These are phyloP conservation scores for Albula goreensis DNA, from an alignment of 2,113 vertebrate genomes.

Conservation along the genomic window DNA sequence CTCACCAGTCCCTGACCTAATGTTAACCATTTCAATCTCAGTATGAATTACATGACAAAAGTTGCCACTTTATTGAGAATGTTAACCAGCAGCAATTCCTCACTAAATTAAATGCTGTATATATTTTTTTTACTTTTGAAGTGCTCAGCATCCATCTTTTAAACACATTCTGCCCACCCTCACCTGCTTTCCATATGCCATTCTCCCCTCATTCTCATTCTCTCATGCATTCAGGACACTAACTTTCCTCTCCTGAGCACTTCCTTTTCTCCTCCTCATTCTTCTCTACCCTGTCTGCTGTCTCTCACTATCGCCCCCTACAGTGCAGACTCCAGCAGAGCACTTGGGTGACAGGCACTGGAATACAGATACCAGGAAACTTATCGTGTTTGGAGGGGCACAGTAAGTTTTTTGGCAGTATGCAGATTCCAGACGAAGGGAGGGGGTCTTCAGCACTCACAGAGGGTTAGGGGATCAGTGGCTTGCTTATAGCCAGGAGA, in stretches of 20 bases:
- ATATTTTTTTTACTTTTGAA: no score
- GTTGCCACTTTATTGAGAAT: no score
- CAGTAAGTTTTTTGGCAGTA: constrained; percentile 31
- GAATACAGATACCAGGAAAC: constrained; percentile 75
- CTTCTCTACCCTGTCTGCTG: background rate
- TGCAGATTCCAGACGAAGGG: constrained; percentile 43
- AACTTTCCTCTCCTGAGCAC: background rate
- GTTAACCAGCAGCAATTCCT: no score
- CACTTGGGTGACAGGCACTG: constrained; percentile 62
- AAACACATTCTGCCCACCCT: no score
- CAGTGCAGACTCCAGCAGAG: constrained; percentile 43
- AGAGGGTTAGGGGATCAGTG: constrained; percentile 47
- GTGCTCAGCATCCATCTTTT: no score
- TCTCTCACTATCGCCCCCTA: constrained; percentile 21
- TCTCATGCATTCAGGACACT: background rate
- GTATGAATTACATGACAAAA: background rate
- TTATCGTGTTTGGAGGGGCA: constrained; percentile 58
- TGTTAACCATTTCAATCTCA: background rate
- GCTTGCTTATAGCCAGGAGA: constrained; percentile 53
- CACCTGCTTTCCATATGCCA: no score
- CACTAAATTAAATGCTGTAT: no score
- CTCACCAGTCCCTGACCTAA: background rate
- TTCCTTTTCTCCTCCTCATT: background rate
- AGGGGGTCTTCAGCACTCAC: constrained; percentile 40
- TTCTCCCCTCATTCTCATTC: background rate